Evolutionary conservation across 2,797 vertebrate genomes (phyloP), one percentile per base, ranked within the genome.

Genomic region (Rhincodon typus): DNA sequence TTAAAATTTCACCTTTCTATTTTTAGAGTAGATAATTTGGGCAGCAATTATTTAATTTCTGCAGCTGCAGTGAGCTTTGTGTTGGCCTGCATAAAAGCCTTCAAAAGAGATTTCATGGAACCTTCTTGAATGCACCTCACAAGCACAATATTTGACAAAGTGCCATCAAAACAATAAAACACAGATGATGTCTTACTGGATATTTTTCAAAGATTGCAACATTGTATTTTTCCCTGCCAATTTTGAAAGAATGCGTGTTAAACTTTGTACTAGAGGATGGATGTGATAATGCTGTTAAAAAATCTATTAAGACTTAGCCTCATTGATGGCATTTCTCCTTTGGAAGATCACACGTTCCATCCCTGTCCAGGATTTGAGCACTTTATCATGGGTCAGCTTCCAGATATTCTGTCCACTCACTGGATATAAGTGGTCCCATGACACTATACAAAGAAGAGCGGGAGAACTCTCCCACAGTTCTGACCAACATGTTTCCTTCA

Each of bases 31-130:
- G 27, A 62, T 91, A 7, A 66, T 91, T n/a, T 91, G 30, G n/a
- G 57, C 57, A 91, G 38, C 91, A 94, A 25, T 94, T 72, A 17
- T 94, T 91, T 94, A 46, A 70, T 72, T 94, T 57, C 46, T 69
- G n/a, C 93, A 70, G 21, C 67, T 94, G 19, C 66, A 69, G 66
- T 69, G 42, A 94, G 70, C 67, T 94, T 90, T 90, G 38, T 66
- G 57, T 90, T 62, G 53, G 4, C 53, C 50, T 34, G 13, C 30
- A 34, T 90, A 53, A 94, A 94, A 72, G 67, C 21, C 66, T 70
- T 69, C n/a, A 46, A 46, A 66, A 70, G 67, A 72, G 8, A 94
- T 94, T 94, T 3, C 10, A 94, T 70, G n/a, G 23, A 70, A 38
- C 17, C 84, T 87, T 27, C 84, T 34, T 93, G 66, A 93, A 72